Conservation (phyloP, 2,888 invertebrate species). For the Dolichopus griseipennis region DNA sequence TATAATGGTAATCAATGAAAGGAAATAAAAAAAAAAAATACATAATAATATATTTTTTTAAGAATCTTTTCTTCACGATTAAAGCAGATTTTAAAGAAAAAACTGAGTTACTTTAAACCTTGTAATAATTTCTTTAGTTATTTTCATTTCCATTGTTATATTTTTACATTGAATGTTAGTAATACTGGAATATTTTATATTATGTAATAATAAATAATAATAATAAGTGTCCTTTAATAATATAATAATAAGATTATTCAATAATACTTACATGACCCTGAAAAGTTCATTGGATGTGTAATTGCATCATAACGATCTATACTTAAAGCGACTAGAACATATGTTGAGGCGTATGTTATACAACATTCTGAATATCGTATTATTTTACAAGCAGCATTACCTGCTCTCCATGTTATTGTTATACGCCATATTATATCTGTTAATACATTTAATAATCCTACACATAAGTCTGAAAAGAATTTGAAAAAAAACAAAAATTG, state of each 20-base stretch:
- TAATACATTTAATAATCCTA: conserved; percentile 78
- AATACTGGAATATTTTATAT: too few species aligned
- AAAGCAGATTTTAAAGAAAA: too few species aligned
- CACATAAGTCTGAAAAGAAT: conserved; percentile 66
- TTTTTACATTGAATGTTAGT: too few species aligned
- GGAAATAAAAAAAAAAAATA: not conserved
- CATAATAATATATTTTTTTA: not conserved
- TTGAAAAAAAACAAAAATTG: too few species aligned
- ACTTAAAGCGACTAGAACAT: conserved; percentile 82
- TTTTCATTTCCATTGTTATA: too few species aligned
- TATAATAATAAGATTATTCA: not conserved
- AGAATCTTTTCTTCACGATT: not conserved
- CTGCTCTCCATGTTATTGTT: conserved; percentile 82
- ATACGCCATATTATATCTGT: conserved; percentile 85
- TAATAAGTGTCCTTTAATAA: not conserved
- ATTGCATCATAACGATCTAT: conserved; percentile 91
- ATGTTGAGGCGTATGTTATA: conserved; percentile 86
- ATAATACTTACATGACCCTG: conserved; percentile 76
- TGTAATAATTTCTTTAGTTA: too few species aligned
- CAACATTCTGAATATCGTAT: conserved; percentile 78
- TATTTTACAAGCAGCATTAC: conserved; percentile 78
- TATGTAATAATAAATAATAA: too few species aligned
- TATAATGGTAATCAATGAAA: not conserved
- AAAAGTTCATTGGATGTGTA: conserved; percentile 90
- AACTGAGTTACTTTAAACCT: too few species aligned